Evolutionary conservation across 1,140 invertebrate species (phyloP), one percentile per base, ranked within the genome.

Genomic region (Drosophila subpulchrella): DNA sequence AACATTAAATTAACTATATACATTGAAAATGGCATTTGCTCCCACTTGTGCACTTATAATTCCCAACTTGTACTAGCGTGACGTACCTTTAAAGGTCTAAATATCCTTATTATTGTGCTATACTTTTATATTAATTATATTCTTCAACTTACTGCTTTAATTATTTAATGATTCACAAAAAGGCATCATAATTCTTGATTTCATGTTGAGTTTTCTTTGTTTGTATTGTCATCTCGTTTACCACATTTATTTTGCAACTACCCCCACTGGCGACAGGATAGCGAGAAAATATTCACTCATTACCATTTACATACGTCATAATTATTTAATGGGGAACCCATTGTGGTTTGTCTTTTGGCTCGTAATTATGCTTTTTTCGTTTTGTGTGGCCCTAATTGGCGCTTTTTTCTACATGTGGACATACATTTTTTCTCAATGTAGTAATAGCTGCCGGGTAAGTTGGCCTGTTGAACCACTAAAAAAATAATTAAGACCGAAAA

Each of bases 341-440:
- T 20, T 46, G 44, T 46, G 44, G 44, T 46, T 24, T 24, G 44
- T 20, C 44, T 46, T 46, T 20, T 46, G 44, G 44, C 44, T 46
- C 10, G 5, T 46, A 46, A 46, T 46, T 46, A 46, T 46, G 44
- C 44, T 46, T 12, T 46, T 46, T 24, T 46, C 44, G 20, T 46
- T 46, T 46, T 46, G 44, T 46, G 44, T 46, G 44, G 20, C 44
- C 44, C 20, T 46, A 46, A 46, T 46, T 46, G 44, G 44, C 2
- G 11, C 44, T 46, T 46, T 46, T 46, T 46, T 46, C 44, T 46
- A 46, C 20, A 20, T 46, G 44, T 46, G 44, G 44, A 46, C 44
- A 24, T 46, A 46, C 20, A 46, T 46, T 10, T 46, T 46, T 46
- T 46, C 44, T 24, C 44, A 46, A 24, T 46, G 17, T 46, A 46